phyloP scores from a whole-genome alignment of 2,113 vertebrate species.

The Tragelaphus buxtoni region DNA sequence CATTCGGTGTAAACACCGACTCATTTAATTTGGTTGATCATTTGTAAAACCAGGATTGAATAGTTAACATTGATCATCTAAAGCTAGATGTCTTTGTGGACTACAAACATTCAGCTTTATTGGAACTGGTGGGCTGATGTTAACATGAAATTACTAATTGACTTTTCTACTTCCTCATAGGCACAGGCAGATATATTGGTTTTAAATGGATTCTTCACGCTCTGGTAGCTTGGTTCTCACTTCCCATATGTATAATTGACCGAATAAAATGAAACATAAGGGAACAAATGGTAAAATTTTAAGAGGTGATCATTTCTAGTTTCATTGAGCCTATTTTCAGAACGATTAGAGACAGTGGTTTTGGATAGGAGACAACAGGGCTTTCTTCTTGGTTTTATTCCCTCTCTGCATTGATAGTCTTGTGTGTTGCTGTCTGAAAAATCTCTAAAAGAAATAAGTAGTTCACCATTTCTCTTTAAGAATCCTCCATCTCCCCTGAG shows the following conservation, averaged over 20 bases:
- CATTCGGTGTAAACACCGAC: not conserved
- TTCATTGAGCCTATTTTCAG: not conserved
- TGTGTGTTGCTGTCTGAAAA: not conserved
- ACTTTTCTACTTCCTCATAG: not conserved
- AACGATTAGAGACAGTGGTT: not conserved
- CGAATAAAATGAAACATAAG: constrained; percentile 28
- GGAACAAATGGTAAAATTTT: not conserved
- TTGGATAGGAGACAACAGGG: not conserved
- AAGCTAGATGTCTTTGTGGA: not conserved
- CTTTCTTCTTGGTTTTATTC: not conserved
- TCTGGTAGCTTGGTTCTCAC: not conserved
- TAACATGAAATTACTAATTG: constrained; percentile 37
- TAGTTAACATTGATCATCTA: not conserved
- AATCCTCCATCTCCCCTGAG: not conserved
- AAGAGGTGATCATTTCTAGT: not conserved
- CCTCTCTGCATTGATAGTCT: not conserved
- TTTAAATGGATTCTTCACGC: constrained; percentile 60
- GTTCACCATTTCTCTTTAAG: constrained; percentile 11
- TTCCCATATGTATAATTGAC: not conserved
- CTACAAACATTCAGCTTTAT: constrained; percentile 13
- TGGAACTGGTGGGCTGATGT: not conserved
- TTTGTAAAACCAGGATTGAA: not conserved
- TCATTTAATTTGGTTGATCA: not conserved
- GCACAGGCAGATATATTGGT: not conserved
- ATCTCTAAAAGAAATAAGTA: not conserved